phyloP scores from a whole-genome alignment of 2,113 vertebrate genomes.

The Sisor rabdophorus region DNA sequence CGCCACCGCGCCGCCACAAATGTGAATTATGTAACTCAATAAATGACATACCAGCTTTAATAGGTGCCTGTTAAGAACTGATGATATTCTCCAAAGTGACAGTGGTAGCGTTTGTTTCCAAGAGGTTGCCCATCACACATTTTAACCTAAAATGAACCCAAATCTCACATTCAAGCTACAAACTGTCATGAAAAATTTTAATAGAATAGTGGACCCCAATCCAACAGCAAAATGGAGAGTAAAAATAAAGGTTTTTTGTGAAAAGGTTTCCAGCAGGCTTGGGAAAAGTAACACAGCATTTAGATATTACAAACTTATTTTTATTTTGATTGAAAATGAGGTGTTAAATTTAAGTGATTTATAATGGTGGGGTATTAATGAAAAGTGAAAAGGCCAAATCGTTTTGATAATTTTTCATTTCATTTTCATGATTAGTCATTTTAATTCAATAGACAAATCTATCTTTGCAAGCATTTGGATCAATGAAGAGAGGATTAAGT shows the following conservation, averaged over 20 bases:
- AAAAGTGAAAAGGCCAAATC: neutral
- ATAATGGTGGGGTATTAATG: neutral
- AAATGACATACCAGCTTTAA: neutral
- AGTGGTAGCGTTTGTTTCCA: neutral
- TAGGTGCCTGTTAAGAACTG: neutral
- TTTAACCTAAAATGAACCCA: neutral
- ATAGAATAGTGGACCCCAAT: too few species aligned
- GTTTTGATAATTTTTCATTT: neutral
- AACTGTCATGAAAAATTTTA: too few species aligned
- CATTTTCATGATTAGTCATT: neutral
- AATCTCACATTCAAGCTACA: too few species aligned
- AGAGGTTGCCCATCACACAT: neutral
- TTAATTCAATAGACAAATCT: neutral
- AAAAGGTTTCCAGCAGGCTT: neutral
- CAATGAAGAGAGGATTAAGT: neutral
- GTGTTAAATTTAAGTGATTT: conserved; percentile 9
- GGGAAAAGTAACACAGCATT: neutral
- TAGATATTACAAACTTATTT: conserved; percentile 32
- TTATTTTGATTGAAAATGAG: conserved; percentile 25
- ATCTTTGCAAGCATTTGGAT: neutral
- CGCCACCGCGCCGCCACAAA: too few species aligned
- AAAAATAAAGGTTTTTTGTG: too few species aligned
- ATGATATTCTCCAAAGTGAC: neutral
- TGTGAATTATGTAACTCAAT: neutral
- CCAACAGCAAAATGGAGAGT: too few species aligned